Base-by-base conservation (phyloP, 2,797 vertebrate species). In the Odontamblyopus lacepedii region DNA sequence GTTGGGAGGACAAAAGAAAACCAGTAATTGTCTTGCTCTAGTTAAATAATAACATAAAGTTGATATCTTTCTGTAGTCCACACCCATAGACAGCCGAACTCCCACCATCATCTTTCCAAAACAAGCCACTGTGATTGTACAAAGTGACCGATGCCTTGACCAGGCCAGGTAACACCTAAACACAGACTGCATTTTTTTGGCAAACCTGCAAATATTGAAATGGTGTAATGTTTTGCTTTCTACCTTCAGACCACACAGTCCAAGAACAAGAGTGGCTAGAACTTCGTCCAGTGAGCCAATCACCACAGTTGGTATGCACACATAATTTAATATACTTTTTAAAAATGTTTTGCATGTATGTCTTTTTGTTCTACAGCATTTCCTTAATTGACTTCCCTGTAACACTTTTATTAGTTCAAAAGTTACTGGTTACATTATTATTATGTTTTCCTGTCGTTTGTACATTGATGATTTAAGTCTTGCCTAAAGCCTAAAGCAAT, bases 301-400 rank as follows among this genome's bases (percentile, higher is more conserved):
- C 88, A 98, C 96, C 70, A 98, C 95, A 87, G 92, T 99, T 11
- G 98, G 98, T 99, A 93, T 90, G 95, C 85, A 80, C 83, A 69
- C 15, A 30, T 35, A 38, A n/a, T 35, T 5, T 19, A 38, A 63
- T 13, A 7, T n/a, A 63, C 32, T 35, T n/a, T 35, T 18, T 5
- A 12, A 13, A 13, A 13, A 44, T 44, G 23, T 44, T 44, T 16
- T 30, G 59, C 29, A 61, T 61, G 53, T 56, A 12, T 23, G 23
- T 53, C 7, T 9, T 8, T 38, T 29, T 62, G 4, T 1, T 32
- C 7, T 9, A n/a, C 16, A 32, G 3, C 7, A 38, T 62, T 62
- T 62, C 6, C 2, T 19, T 35, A 8, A 62, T 9, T 62, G 7
- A 16, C 60, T 6, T 60, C 27, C 29, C 7, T 18, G 51, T 18